Conservation (phyloP, 1,140 invertebrate species). For the Apis dorsata region DNA sequence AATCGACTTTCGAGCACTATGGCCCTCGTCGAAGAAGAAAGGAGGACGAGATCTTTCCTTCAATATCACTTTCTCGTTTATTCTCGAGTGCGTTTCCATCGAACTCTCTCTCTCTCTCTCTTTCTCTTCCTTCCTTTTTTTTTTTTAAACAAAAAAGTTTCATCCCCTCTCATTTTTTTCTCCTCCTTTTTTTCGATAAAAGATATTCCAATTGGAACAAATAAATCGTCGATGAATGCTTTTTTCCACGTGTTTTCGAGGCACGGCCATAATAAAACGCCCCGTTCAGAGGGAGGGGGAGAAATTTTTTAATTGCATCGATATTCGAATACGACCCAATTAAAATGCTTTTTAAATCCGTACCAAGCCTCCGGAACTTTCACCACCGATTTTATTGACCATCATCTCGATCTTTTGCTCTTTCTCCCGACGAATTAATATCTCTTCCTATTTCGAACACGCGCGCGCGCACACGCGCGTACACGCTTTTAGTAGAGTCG, state of each 20-base stretch:
- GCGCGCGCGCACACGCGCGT: fast-evolving
- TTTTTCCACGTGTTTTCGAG: neutral
- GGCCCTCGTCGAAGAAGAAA: too few species aligned
- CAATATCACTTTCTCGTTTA: neutral
- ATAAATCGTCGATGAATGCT: neutral
- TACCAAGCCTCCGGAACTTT: neutral
- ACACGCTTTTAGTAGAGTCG: neutral
- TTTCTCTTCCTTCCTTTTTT: too few species aligned
- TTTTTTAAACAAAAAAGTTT: neutral
- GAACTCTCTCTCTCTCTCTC: too few species aligned
- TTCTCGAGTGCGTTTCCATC: too few species aligned
- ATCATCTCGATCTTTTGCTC: neutral
- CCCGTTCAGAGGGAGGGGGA: neutral
- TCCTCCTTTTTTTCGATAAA: too few species aligned
- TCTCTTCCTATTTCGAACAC: neutral
- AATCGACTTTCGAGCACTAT: too few species aligned
- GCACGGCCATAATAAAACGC: neutral
- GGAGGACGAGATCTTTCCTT: too few species aligned
- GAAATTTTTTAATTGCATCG: conserved; percentile 12
- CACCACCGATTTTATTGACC: conserved; percentile 13
- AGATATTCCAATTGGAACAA: conserved; percentile 1
- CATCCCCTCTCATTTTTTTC: neutral
- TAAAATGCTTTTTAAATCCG: conserved; percentile 4
- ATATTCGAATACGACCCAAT: conserved; percentile 26
- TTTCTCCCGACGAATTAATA: too few species aligned